Conservation (phyloP, 2,113 vertebrate species). For the Eptatretus burgeri region DNA sequence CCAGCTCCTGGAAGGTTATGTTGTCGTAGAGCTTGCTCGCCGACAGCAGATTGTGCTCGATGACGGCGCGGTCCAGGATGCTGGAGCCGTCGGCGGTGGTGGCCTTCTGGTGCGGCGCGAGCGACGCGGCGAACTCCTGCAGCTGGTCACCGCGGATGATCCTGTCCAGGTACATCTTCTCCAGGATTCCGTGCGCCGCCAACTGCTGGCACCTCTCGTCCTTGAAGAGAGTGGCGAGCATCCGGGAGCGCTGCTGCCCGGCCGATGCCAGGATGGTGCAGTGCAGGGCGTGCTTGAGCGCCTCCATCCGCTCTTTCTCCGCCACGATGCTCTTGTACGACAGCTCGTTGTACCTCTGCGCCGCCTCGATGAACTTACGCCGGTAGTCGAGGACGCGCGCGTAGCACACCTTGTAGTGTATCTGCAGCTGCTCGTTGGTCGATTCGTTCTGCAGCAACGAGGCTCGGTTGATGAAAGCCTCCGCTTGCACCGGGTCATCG, state of each 20-base stretch:
- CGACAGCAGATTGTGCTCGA: slow-evolving; percentile 86
- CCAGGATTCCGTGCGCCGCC: slow-evolving; percentile 73
- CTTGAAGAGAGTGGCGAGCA: slow-evolving; percentile 91
- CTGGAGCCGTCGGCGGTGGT: slow-evolving; percentile 92
- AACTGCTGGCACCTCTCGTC: slow-evolving; percentile 95
- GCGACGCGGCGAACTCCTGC: slow-evolving; percentile 88
- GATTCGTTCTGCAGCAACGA: slow-evolving; percentile 93
- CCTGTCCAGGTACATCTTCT: slow-evolving; percentile 93
- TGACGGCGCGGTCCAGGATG: slow-evolving; percentile 89
- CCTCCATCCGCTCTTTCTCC: slow-evolving; percentile 68
- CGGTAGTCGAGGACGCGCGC: slow-evolving; percentile 84
- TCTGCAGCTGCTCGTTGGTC: slow-evolving; percentile 85
- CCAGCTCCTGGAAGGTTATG: slow-evolving; percentile 90
- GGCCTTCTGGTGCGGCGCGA: slow-evolving; percentile 95
- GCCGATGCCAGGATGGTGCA: slow-evolving; percentile 91
- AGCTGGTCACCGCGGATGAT: slow-evolving; percentile 90
- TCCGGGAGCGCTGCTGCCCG: slow-evolving; percentile 89
- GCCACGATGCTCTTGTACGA: slow-evolving; percentile 94
- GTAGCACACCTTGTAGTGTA: slow-evolving; percentile 94
- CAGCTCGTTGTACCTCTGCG: slow-evolving; percentile 81
- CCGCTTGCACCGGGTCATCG: slow-evolving; percentile 83
- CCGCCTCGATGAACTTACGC: slow-evolving; percentile 93
- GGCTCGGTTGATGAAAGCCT: slow-evolving; percentile 88
- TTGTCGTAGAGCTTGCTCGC: slow-evolving; percentile 98
- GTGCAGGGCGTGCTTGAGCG: slow-evolving; percentile 74